These are phyloP conservation scores for Sus scrofa DNA, from an alignment of 2,113 vertebrate species.

Conservation along the genomic window DNA sequence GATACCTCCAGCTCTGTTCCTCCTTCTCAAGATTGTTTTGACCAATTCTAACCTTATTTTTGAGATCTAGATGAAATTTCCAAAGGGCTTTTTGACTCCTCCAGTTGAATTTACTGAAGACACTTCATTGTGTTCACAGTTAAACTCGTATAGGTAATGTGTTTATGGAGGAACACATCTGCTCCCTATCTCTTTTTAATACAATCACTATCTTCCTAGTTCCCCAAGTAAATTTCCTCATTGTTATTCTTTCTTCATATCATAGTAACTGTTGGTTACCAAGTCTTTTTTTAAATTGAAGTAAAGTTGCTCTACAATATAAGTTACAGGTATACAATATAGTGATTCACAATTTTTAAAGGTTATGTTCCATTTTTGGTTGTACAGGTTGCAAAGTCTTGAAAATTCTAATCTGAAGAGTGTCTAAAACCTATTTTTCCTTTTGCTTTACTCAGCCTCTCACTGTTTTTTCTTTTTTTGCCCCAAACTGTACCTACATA, in stretches of 20 bases:
- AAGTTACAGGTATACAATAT: neutral
- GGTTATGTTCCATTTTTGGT: neutral
- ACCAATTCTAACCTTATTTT: neutral
- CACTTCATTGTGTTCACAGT: constrained; percentile 10
- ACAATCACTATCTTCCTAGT: neutral
- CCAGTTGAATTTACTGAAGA: constrained; percentile 5
- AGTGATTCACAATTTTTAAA: neutral
- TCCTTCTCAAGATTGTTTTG: neutral
- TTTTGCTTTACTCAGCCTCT: neutral
- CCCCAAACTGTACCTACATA: neutral
- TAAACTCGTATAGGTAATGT: neutral
- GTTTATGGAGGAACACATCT: neutral
- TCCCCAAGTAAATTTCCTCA: neutral
- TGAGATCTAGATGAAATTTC: constrained; percentile 44
- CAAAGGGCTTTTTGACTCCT: neutral
- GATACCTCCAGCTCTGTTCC: neutral
- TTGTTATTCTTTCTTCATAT: neutral
- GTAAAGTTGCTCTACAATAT: neutral
- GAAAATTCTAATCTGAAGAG: constrained; percentile 37
- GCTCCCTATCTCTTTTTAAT: neutral
- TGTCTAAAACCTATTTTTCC: neutral
- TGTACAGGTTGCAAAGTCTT: neutral
- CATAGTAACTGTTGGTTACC: neutral
- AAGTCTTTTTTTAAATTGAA: neutral
- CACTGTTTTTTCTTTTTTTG: neutral